These are phyloP conservation scores for Drepana falcataria DNA, from an alignment of 2,888 invertebrate species.

Conservation along the genomic window DNA sequence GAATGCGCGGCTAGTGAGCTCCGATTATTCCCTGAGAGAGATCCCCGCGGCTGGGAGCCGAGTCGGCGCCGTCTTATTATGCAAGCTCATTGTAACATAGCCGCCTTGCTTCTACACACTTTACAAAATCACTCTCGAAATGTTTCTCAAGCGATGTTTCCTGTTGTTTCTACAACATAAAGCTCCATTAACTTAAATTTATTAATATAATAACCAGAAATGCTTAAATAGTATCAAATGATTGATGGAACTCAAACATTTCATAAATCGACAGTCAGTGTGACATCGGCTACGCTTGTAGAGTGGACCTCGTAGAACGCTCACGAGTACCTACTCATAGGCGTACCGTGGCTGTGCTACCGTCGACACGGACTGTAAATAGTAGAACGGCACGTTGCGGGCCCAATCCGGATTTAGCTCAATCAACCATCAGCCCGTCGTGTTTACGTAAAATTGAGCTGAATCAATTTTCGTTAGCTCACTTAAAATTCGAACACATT, in stretches of 20 bases:
- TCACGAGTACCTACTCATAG: too few species aligned
- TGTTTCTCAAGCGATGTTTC: too few species aligned
- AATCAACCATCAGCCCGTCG: constrained; percentile 35
- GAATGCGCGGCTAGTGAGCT: too few species aligned
- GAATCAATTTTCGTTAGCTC: constrained; percentile 51
- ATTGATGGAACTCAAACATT: too few species aligned
- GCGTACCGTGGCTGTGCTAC: constrained; percentile 2
- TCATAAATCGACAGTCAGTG: background rate
- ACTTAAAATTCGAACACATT: constrained; percentile 59
- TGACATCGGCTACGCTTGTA: background rate
- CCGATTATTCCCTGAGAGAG: too few species aligned
- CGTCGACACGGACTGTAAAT: constrained; percentile 20
- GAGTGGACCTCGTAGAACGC: background rate
- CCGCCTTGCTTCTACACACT: constrained; percentile 31
- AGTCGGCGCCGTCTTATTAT: constrained; percentile 43
- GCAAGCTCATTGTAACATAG: constrained; percentile 40
- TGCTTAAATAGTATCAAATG: too few species aligned
- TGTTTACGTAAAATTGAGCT: constrained; percentile 48
- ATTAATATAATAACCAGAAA: too few species aligned
- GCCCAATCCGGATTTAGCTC: constrained; percentile 6
- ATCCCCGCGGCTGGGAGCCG: constrained; percentile 13
- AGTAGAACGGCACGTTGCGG: constrained; percentile 15
- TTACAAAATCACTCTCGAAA: constrained; percentile 25
- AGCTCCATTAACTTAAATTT: too few species aligned
- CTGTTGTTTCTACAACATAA: too few species aligned